These are phyloP conservation scores for Syngnathus acus DNA, from an alignment of 2,797 vertebrate species.

Conservation along the genomic window DNA sequence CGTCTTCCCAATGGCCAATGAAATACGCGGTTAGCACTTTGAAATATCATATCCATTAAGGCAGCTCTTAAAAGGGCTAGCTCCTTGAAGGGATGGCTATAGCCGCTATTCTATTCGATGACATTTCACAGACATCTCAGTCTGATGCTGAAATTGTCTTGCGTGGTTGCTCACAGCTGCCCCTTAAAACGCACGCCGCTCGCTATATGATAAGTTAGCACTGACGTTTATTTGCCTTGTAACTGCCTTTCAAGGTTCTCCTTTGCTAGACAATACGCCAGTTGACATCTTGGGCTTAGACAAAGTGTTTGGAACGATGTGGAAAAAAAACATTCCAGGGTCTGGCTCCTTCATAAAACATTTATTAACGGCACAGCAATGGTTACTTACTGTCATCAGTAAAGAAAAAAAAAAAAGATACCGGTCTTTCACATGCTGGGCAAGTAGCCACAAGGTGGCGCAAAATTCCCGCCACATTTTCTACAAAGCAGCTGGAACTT, in stretches of 20 bases:
- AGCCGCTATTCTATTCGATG: conserved; percentile 9
- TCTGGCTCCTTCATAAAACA: background rate
- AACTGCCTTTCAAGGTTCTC: background rate
- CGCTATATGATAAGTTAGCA: background rate
- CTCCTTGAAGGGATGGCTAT: conserved; percentile 26
- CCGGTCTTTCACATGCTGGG: too few relatives aligned
- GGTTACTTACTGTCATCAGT: background rate
- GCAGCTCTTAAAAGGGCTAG: conserved; percentile 21
- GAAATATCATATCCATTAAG: conserved; percentile 22
- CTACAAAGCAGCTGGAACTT: too few relatives aligned
- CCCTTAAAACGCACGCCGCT: background rate
- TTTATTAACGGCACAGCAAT: background rate
- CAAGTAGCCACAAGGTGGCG: too few relatives aligned
- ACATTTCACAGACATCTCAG: conserved; percentile 2
- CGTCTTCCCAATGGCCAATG: conserved; percentile 48
- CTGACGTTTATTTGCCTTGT: background rate
- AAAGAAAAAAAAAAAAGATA: too few relatives aligned
- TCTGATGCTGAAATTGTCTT: background rate
- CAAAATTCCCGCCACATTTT: too few relatives aligned
- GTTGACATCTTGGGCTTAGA: background rate
- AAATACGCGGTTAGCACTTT: conserved; percentile 28
- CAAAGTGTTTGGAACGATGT: background rate
- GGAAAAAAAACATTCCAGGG: background rate
- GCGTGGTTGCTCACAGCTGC: background rate
- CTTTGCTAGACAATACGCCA: background rate